Evolutionary conservation across 2,888 invertebrate species (phyloP).

Genomic region (Eledona agricola): DNA sequence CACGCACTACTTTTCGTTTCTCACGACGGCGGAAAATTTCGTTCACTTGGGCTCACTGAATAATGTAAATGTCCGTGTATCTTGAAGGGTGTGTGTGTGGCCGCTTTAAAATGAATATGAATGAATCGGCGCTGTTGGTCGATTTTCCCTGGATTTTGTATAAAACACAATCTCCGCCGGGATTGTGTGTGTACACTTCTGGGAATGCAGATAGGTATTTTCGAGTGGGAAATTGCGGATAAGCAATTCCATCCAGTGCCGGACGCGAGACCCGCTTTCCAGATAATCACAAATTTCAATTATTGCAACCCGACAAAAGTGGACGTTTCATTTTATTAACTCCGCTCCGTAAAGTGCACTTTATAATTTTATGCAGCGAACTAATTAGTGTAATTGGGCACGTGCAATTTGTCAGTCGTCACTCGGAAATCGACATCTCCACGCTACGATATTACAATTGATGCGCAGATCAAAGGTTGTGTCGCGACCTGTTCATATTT

Average conservation of each 20-base stretch:
- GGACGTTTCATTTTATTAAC: not conserved
- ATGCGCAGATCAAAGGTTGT: constrained; percentile 16
- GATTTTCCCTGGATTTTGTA: too few relatives aligned
- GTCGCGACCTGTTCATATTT: constrained; percentile 14
- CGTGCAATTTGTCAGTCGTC: constrained; percentile 10
- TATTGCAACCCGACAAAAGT: constrained; percentile 1
- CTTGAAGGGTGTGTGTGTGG: too few relatives aligned
- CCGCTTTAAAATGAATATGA: constrained; percentile 13
- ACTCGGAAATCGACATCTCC: constrained; percentile 26
- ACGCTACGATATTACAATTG: constrained; percentile 26
- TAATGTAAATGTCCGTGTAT: too few relatives aligned
- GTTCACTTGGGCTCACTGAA: too few relatives aligned
- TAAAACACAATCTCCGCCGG: too few relatives aligned
- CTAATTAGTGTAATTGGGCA: not conserved
- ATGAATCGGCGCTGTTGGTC: constrained; percentile 10
- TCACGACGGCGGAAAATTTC: too few relatives aligned
- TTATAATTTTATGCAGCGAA: not conserved
- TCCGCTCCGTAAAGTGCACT: not conserved
- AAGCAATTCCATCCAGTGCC: constrained; percentile 33
- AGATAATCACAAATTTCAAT: not conserved
- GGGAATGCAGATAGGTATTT: constrained; percentile 8
- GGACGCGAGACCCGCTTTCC: constrained; percentile 14
- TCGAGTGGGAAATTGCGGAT: constrained; percentile 14
- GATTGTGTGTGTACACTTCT: not conserved
- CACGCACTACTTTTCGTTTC: too few relatives aligned